These are phyloP conservation scores for Cichladusa arquata DNA, from an alignment of 2,113 vertebrate species.

Conservation along the genomic window DNA sequence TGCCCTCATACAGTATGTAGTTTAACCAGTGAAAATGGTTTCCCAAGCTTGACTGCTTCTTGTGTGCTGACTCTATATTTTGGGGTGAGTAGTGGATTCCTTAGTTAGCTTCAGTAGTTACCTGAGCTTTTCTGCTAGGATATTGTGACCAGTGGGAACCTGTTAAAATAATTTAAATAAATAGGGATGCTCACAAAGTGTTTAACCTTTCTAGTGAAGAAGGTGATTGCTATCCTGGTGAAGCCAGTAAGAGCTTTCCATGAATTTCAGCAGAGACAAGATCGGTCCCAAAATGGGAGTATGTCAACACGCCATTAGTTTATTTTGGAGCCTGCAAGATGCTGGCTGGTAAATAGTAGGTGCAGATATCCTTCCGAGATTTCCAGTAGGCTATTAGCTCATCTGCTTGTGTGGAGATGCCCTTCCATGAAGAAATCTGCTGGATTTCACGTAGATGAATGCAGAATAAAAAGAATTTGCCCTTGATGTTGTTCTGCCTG, in stretches of 20 bases:
- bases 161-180: conserved; percentile 8
- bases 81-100: conserved; percentile 11
- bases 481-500: conserved; percentile 42
- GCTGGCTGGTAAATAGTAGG: conserved; percentile 9
- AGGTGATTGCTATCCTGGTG: not conserved
- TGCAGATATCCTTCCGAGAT: not conserved
- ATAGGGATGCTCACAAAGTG: conserved; percentile 22
- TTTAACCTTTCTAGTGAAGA: conserved; percentile 15
- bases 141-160: conserved; percentile 19
- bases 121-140: conserved; percentile 54
- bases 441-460: not conserved
- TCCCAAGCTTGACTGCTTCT: conserved; percentile 35
- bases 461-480: conserved; percentile 21
- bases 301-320: not conserved
- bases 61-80: conserved; percentile 47
- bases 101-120: conserved; percentile 58
- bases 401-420: conserved; percentile 13
- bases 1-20: conserved; percentile 24
- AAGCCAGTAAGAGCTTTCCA: not conserved
- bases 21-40: conserved; percentile 43
- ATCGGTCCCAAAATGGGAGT: not conserved
- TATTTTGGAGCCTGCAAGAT: not conserved
- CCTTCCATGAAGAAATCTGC: conserved; percentile 25
- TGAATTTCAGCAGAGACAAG: conserved; percentile 1
- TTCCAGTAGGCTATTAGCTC: conserved; percentile 22